Conservation (phyloP, 2,888 invertebrate species). For the Clanis bilineata region DNA sequence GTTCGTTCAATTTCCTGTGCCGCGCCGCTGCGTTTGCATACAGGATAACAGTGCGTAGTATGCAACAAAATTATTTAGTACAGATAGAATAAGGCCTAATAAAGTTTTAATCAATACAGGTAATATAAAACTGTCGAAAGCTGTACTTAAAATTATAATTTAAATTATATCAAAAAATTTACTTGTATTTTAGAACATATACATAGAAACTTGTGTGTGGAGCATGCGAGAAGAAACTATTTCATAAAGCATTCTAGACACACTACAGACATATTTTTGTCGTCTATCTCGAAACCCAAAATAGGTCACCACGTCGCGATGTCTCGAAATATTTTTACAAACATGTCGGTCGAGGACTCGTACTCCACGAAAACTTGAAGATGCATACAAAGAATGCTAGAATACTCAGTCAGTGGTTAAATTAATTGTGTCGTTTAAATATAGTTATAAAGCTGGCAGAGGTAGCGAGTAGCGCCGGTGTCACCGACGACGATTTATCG, state of each 20-base stretch:
- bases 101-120: too few relatives aligned
- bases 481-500: constrained; percentile 43
- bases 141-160: too few relatives aligned
- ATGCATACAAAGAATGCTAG: background rate
- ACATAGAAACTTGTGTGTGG: too few relatives aligned
- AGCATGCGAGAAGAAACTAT: background rate
- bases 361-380: background rate
- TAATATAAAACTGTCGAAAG: too few relatives aligned
- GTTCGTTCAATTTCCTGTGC: background rate
- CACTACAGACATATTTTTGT: constrained; percentile 20
- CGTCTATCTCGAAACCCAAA: constrained; percentile 23
- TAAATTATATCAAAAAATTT: too few relatives aligned
- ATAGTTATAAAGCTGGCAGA: constrained; percentile 36
- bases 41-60: background rate
- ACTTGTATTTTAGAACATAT: too few relatives aligned
- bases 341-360: background rate
- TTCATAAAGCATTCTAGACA: background rate
- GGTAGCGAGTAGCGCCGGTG: constrained; percentile 37
- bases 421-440: constrained; percentile 32
- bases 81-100: too few relatives aligned
- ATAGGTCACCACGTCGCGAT: background rate
- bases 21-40: too few relatives aligned
- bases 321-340: background rate
- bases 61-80: too few relatives aligned
- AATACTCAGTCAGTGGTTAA: constrained; percentile 1